Evolutionary conservation across 2,113 vertebrate species (phyloP), one percentile per base, ranked within the genome.

Genomic region (Gymnogyps californianus): DNA sequence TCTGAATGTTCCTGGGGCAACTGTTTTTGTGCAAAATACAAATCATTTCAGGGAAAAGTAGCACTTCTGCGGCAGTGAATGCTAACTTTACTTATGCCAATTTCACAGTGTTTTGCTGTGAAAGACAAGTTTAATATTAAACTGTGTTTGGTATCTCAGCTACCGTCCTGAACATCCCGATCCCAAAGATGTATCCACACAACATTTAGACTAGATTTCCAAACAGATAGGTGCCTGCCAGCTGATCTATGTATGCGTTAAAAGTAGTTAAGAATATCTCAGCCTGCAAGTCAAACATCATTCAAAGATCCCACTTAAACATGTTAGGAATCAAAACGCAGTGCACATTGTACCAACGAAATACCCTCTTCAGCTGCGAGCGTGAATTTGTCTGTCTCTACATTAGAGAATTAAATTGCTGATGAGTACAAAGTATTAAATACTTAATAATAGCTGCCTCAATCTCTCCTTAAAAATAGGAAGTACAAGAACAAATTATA

Each of bases 61-160:
- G 64, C 49, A 3, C 89, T 93, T 81, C 44, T 38, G 54, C 29
- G n/a, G 57, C 67, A 67, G 44, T 3, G 28, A 67, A 29, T 13
- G 54, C 42, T 78, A 2, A 47, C 44, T 83, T 80, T 7, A 15
- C 31, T 64, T 26, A 24, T 0, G 0, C 29, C 79, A 82, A 0
- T 58, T 65, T 85, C 31, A 10, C 24, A 7, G 57, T 57, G 31
- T 42, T 81, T 83, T 96, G 40, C 83, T 69, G 32, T 32, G 70
- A 76, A 78, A 72, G 19, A 26, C 24, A 13, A 67, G 82, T 96
- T 96, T 93, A 93, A 95, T 92, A 81, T 94, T 96, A 90, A 96
- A 95, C 92, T 3, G 4, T 36, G 57, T 54, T 62, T 67, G 65
- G 74, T 81, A 18, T 72, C 57, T 82, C 46, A 36, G 61, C 31